A percentile compares a stretch with the other conserved stretches of the same genome.
Conservation (phyloP, 2,888 invertebrate species). For the Tenthredo livida region DNA sequence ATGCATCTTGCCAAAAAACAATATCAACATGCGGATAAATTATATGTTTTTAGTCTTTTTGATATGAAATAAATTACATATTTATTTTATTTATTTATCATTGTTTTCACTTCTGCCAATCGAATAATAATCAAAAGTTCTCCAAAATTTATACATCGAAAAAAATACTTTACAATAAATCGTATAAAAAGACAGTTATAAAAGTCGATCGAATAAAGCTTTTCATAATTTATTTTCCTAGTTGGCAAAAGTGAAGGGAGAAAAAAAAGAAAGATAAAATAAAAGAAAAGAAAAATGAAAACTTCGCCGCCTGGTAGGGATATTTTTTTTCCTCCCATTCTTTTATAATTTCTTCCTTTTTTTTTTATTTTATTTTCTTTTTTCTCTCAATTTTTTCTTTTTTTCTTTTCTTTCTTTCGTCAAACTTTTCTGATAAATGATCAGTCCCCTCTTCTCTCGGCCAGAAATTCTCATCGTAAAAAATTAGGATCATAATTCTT, state of each 20-base stretch:
- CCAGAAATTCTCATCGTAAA: background rate
- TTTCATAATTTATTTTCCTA: background rate
- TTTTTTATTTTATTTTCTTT: background rate
- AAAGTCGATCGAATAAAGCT: background rate
- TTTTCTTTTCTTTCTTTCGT: background rate
- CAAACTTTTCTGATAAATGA: conserved; percentile 27
- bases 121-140: background rate
- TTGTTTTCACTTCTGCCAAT: background rate
- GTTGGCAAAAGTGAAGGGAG: background rate
- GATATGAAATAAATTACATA: too few relatives aligned
- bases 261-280: background rate
- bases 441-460: background rate
- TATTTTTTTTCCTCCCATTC: background rate
- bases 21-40: too few relatives aligned
- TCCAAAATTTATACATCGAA: background rate
- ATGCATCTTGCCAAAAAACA: too few relatives aligned
- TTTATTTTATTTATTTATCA: background rate
- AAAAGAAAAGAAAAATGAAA: background rate
- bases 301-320: background rate
- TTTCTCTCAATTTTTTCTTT: background rate
- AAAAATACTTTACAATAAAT: background rate
- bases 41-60: too few relatives aligned
- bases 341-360: background rate
- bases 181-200: background rate
- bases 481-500: background rate